Evolutionary conservation across 2,888 invertebrate species (phyloP), one percentile per base, ranked within the genome.

Genomic region (Pandemis corylana): DNA sequence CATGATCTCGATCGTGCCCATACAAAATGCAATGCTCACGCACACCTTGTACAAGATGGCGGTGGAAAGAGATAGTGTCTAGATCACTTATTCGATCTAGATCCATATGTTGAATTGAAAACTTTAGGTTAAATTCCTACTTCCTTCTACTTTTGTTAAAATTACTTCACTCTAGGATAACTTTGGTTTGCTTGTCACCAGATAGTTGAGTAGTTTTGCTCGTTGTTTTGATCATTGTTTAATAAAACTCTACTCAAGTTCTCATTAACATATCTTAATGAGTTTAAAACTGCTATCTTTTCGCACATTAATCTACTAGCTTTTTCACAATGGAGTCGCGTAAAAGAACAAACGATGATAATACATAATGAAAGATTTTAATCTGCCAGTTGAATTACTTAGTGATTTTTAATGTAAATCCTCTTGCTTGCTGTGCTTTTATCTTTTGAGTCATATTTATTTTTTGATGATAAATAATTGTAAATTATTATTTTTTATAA

Each of bases 201-300:
- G 44, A 44, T 7, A 44, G 9, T 44, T 36, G 28, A 36, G 28
- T 36, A 36, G 28, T 36, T 36, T 36, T 36, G 28, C 28, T 36
- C 13, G 49, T 44, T 7, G 7, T 44, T 44, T 44, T n/a, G 2
- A 53, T 15, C 5, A 53, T 53, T 28, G 28, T 28, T 12, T 28
- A 28, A 10, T 59, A 59, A 28, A 59, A 12, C 59, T 59, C 41
- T 62, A 41, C 42, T 28, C 15, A 49, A 49, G 9, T 42, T 12
- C 63, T 53, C 63, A 68, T 68, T 68, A 73, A 9, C 68, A 68
- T 73, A 73, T 73, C 73, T 68, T 56, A 73, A 73, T 64, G 46
- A 56, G 56, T 41, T 68, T 59, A 56, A 73, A 56, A 73, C 49
- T 73, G 56, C 12, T 73, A 73, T 73, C 73, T 68, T 69, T 64